Conservation (phyloP, 2,888 invertebrate genomes). For the Yponomeuta sedellus region DNA sequence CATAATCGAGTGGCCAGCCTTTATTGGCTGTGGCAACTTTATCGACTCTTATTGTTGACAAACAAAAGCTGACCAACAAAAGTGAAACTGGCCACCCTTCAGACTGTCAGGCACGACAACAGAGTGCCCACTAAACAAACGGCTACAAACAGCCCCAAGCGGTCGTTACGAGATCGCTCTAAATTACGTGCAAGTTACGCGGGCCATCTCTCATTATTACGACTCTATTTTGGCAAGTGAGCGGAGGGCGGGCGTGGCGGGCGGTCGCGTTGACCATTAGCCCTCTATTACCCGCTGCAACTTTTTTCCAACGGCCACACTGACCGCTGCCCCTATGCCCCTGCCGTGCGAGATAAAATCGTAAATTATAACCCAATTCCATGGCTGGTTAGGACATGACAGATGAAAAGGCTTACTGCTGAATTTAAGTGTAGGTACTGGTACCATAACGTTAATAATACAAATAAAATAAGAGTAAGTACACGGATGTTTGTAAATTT, state of each 20-base stretch:
- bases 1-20: conserved; percentile 37
- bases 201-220: conserved; percentile 70
- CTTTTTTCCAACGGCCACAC: conserved; percentile 58
- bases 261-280: conserved; percentile 58
- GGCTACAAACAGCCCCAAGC: conserved; percentile 44
- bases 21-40: conserved; percentile 46
- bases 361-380: conserved; percentile 76
- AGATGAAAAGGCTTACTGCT: conserved; percentile 73
- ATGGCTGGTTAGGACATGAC: conserved; percentile 69
- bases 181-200: conserved; percentile 66
- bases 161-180: conserved; percentile 57
- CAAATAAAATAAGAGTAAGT: conserved; percentile 55
- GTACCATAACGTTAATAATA: conserved; percentile 66
- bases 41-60: conserved; percentile 43
- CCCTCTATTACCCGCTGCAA: conserved; percentile 48
- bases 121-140: conserved; percentile 44
- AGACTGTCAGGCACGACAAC: conserved; percentile 40
- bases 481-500: conserved; percentile 20
- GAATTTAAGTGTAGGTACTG: conserved; percentile 46
- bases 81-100: conserved; percentile 62
- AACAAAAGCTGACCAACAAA: conserved; percentile 62
- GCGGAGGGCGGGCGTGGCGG: conserved; percentile 61
- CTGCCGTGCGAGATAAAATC: conserved; percentile 69
- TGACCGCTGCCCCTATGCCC: conserved; percentile 71
- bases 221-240: conserved; percentile 73